phyloP scores from a whole-genome alignment of 2,113 vertebrate genomes.

The Colaptes auratus region DNA sequence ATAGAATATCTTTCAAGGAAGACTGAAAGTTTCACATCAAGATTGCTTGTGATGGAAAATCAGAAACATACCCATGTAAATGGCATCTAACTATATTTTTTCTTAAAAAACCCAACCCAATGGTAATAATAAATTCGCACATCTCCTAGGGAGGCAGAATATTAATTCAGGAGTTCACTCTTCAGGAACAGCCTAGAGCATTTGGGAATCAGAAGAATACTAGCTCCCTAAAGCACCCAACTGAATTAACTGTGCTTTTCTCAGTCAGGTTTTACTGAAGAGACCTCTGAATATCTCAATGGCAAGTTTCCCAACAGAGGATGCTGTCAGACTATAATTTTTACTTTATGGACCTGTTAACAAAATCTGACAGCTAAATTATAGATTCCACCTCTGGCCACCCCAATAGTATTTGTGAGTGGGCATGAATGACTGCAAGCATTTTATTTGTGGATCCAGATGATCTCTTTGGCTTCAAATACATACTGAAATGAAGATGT shows the following conservation, averaged over 20 bases:
- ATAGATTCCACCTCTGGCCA: slow-evolving; percentile 15
- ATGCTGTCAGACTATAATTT: slow-evolving; percentile 48
- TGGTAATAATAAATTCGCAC: too few species aligned
- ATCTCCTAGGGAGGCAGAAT: neutral
- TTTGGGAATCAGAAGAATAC: neutral
- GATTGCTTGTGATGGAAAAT: neutral
- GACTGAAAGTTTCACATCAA: neutral
- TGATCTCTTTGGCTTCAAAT: slow-evolving; percentile 16
- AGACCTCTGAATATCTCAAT: neutral
- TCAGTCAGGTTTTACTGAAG: slow-evolving; percentile 11
- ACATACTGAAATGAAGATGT: neutral
- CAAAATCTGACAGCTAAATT: slow-evolving; percentile 59
- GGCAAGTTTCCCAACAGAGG: neutral
- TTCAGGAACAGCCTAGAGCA: neutral
- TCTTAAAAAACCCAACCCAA: neutral
- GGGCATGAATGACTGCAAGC: neutral
- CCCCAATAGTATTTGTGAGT: slow-evolving; percentile 8
- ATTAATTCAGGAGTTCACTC: neutral
- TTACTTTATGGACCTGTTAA: slow-evolving; percentile 45
- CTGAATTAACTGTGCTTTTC: neutral
- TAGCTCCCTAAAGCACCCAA: neutral
- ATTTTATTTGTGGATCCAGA: slow-evolving; percentile 21
- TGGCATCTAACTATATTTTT: neutral
- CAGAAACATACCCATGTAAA: neutral
- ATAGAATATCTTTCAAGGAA: neutral